Evolutionary conservation across 1,140 invertebrate species (phyloP), one percentile per base, ranked within the genome.

Genomic region (Hyposmocoma kahamanoa): DNA sequence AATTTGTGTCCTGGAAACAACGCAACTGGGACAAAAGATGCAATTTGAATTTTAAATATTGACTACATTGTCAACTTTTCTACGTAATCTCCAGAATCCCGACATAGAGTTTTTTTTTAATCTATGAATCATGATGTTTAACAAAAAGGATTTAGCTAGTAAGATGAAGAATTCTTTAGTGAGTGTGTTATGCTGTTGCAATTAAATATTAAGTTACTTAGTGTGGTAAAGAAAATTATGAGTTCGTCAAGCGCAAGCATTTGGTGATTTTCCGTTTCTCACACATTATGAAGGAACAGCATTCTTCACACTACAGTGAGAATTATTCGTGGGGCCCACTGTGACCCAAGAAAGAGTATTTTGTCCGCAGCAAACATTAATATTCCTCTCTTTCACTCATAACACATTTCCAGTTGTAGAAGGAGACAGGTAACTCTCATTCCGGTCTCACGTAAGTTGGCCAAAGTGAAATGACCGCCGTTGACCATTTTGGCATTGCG

Each of bases 381-480:
- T 46, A 45, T 36, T 54, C 44, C 32, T 67, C 59, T 57, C 60
- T 50, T 38, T 72, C 51, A 9, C 48, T 30, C 62, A 38, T 26
- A 28, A 32, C 24, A 41, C 24, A 8, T 18, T 20, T 9, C 15
- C 1, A 13, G 22, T 34, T 51, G 49, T 54, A 50, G 61, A 65
- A 64, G 48, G 47, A 56, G 65, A 72, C 32, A 60, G 61, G 30
- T 26, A 39, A 63, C 59, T 8, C 32, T 36, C 32, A 62, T 57
- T 59, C 53, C 55, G 49, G 46, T 51, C 57, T 63, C 59, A 57
- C 67, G 71, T 77, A 84, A 79, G 80, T 84, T 79, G 78, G 80
- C 68, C 80, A 84, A 79, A 84, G 78, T 70, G 80, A 84, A 82
- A 84, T 84, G 77, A 78, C 80, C 80, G 72, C 70, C 47, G 64